phyloP scores from a whole-genome alignment of 2,888 invertebrate genomes.

The Lasioglossum pauxillum region DNA sequence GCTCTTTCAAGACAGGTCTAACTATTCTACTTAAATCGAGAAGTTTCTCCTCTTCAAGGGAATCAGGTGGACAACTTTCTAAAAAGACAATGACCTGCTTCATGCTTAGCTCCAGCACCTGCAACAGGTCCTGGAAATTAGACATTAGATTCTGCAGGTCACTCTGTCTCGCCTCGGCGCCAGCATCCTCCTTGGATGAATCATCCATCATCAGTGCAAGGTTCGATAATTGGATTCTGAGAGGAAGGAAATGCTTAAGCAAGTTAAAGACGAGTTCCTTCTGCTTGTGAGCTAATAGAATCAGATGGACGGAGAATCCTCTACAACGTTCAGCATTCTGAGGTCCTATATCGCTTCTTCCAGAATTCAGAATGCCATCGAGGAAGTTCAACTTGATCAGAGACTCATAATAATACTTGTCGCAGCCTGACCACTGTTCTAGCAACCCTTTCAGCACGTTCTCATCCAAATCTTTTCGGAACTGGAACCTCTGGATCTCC shows the following conservation, averaged over 20 bases:
- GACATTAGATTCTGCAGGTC: constrained; percentile 83
- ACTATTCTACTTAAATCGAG: constrained; percentile 70
- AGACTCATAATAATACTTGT: constrained; percentile 90
- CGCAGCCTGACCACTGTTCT: constrained; percentile 90
- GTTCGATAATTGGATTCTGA: constrained; percentile 74
- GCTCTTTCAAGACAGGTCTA: constrained; percentile 73
- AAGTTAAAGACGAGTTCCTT: constrained; percentile 87
- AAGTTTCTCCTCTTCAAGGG: constrained; percentile 69
- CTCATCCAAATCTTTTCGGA: not conserved
- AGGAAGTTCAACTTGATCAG: constrained; percentile 89
- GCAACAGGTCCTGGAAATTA: constrained; percentile 85
- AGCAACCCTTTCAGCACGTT: constrained; percentile 66
- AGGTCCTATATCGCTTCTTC: constrained; percentile 92
- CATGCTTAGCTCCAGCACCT: constrained; percentile 86
- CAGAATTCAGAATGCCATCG: constrained; percentile 87
- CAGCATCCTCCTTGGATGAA: not conserved
- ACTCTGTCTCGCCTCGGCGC: constrained; percentile 76
- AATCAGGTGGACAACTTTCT: constrained; percentile 86
- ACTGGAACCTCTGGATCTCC: constrained; percentile 10
- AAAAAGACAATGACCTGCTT: constrained; percentile 90
- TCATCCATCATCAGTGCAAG: constrained; percentile 45
- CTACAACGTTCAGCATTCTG: constrained; percentile 93
- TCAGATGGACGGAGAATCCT: constrained; percentile 93
- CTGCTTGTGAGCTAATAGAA: constrained; percentile 89
- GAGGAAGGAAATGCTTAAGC: constrained; percentile 74